Percentiles rank a stretch among this genome's conserved stretches.
These are phyloP conservation scores for Nematolebias whitei DNA, from an alignment of 2,113 vertebrate species.

Conservation along the genomic window DNA sequence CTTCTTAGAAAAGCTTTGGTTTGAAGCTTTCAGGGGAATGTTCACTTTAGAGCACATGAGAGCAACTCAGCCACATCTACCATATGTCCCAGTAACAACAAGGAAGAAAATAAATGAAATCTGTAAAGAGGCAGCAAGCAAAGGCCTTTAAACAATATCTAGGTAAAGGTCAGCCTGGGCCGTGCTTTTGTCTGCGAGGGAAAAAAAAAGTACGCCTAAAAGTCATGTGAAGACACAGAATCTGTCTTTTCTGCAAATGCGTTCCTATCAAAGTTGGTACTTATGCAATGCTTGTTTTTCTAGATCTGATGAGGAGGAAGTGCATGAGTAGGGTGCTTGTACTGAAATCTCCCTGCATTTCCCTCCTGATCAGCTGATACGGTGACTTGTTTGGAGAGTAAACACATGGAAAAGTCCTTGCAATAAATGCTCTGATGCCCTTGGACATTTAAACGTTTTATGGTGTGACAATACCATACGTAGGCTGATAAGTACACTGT, in stretches of 20 bases:
- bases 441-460: constrained; percentile 53
- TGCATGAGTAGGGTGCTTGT: constrained; percentile 15
- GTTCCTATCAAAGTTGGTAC: constrained; percentile 9
- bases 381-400: constrained; percentile 44
- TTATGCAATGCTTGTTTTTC: constrained; percentile 35
- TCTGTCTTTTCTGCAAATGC: constrained; percentile 2
- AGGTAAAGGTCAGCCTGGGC: constrained; percentile 26
- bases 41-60: constrained; percentile 67
- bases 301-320: constrained; percentile 35
- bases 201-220: not conserved
- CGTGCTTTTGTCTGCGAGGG: not conserved
- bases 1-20: constrained; percentile 62
- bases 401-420: constrained; percentile 41
- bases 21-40: constrained; percentile 45
- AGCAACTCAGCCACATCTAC: constrained; percentile 56
- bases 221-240: not conserved
- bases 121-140: not conserved
- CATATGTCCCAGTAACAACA: constrained; percentile 59
- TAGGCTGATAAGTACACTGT: constrained; percentile 53
- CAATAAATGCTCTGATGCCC: constrained; percentile 46
- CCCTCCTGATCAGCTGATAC: constrained; percentile 63
- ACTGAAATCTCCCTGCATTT: constrained; percentile 47
- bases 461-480: constrained; percentile 42
- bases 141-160: constrained; percentile 23
- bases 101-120: constrained; percentile 36